Evolutionary conservation across 1,140 invertebrate genomes (phyloP), one percentile per base, ranked within the genome.

Genomic region (Drosophila virilis): DNA sequence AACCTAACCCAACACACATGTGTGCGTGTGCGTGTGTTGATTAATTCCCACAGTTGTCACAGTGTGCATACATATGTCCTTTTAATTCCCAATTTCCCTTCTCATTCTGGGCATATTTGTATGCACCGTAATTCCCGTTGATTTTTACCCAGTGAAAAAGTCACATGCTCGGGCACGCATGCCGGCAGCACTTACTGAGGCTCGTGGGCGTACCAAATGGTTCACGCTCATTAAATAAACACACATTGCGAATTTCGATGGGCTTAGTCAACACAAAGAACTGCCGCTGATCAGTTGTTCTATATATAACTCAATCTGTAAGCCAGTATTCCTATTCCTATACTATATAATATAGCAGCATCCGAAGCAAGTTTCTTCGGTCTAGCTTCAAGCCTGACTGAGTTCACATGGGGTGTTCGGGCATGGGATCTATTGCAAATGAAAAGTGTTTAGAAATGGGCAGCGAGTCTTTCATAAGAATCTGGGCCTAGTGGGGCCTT

Each of bases 181-280:
- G 6, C 15, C 43, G 15, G 15, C 13, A 45, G 43, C 43, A 17
- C 8, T 17, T 22, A 46, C 15, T 8, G 40, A 5, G 40, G 40
- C n/a, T 8, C 4, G 43, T 46, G 40, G 40, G 40, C 40, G 40
- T 12, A 0, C 3, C 43, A 46, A 46, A 46, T 45, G 9, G 15
- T 8, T 15, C 43, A 45, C 15, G 43, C 43, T 45, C 43, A 15
- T 46, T 10, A 17, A 46, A 46, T 46, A 46, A 46, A 46, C 43
- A 46, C 43, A 46, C 43, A 46, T 46, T 46, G 43, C 43, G n/a
- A 46, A 46, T 46, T 3, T 15, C 40, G n/a, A 28, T n/a, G 6
- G 40, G 40, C n/a, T 42, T 42, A 42, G 40, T 42, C 40, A 42
- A 12, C 40, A n/a, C 6, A 6, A 13, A 13, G n/a, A 42, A 6